Evolutionary conservation across 2,113 vertebrate species (phyloP).

Genomic region (Anser cygnoides): DNA sequence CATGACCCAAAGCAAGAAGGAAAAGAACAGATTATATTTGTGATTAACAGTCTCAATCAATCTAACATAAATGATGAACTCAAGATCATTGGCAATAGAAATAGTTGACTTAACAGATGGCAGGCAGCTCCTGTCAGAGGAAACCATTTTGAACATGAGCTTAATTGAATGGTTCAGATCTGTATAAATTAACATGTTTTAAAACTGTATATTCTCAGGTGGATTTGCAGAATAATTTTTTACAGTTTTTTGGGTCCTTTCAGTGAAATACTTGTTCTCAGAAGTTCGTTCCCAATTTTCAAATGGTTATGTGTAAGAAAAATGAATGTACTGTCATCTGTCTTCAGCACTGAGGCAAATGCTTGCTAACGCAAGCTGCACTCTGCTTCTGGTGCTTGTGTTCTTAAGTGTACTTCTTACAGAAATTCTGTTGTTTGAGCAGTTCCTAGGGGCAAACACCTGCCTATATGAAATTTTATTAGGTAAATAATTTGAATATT

Average conservation of each 20-base stretch:
- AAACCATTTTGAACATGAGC: constrained; percentile 58
- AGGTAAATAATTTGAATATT: constrained; percentile 66
- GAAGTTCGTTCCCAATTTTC: constrained; percentile 4
- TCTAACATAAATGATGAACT: constrained; percentile 47
- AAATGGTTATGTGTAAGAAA: background rate
- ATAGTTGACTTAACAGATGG: constrained; percentile 77
- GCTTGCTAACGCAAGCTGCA: background rate
- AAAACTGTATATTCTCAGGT: constrained; percentile 51
- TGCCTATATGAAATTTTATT: constrained; percentile 47
- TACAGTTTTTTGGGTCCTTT: background rate
- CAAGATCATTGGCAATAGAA: constrained; percentile 69
- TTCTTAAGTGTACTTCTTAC: constrained; percentile 5
- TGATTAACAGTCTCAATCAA: constrained; percentile 58
- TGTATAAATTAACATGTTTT: constrained; percentile 78
- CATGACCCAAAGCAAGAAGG: background rate
- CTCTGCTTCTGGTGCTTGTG: background rate
- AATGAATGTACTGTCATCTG: background rate
- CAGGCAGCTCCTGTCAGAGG: constrained; percentile 62
- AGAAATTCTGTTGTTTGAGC: constrained; percentile 38
- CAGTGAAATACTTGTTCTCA: constrained; percentile 14
- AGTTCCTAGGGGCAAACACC: constrained; percentile 60
- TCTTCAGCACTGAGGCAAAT: background rate
- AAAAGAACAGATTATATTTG: constrained; percentile 64
- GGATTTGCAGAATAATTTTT: constrained; percentile 40
- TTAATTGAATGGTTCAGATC: constrained; percentile 70